These are phyloP conservation scores for Pelecanus crispus DNA, from an alignment of 2,113 vertebrate species.

Conservation along the genomic window DNA sequence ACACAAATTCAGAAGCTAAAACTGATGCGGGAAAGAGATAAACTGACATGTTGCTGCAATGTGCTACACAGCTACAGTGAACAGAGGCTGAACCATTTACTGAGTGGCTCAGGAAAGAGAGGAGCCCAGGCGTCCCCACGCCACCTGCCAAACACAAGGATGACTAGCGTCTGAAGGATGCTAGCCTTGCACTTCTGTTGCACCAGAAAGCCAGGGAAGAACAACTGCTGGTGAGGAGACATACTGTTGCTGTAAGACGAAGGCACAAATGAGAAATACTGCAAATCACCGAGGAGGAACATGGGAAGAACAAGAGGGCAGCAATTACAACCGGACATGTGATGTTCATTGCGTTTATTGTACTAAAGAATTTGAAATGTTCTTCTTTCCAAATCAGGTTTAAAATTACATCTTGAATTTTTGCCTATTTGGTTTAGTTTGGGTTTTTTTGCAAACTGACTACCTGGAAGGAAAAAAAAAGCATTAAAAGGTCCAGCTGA, in stretches of 20 bases:
- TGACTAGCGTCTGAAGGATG: not conserved
- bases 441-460: not conserved
- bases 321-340: not conserved
- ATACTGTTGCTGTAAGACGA: too few relatives aligned
- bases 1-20: not conserved
- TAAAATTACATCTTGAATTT: not conserved
- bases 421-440: not conserved
- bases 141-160: too few relatives aligned
- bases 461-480: not conserved
- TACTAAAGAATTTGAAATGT: not conserved
- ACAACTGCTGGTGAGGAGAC: not conserved
- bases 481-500: not conserved
- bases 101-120: not conserved
- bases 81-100: not conserved
- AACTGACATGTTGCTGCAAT: rapidly evolving
- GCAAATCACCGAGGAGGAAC: not conserved
- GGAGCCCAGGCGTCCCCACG: not conserved
- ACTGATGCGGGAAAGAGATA: not conserved
- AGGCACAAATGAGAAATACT: not conserved
- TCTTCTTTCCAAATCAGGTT: not conserved
- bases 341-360: not conserved
- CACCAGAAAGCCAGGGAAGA: not conserved
- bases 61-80: rapidly evolving
- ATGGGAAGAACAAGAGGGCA: not conserved
- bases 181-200: not conserved